These are phyloP conservation scores for Eulemur albifrons DNA, from an alignment of 2,797 vertebrate species.

Conservation along the genomic window DNA sequence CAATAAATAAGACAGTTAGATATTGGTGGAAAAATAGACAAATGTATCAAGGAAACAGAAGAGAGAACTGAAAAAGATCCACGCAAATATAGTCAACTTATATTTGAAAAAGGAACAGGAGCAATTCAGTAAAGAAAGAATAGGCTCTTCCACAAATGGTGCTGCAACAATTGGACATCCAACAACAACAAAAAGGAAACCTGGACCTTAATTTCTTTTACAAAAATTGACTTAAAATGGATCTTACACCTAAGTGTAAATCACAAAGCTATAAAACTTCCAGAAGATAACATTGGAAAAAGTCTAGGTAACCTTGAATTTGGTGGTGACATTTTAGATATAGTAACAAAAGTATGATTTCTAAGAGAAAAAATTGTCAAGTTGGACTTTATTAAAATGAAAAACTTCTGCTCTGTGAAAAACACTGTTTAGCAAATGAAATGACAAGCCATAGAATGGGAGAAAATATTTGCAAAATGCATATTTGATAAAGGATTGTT, in stretches of 20 bases:
- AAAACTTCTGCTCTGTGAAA: not conserved
- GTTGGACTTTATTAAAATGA: not conserved
- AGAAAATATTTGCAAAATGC: not conserved
- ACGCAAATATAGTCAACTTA: not conserved
- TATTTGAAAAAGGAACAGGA: not conserved
- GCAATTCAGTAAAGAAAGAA: not conserved
- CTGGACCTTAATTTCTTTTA: not conserved
- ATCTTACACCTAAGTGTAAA: not conserved
- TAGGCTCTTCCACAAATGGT: not conserved
- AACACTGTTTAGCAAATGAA: not conserved
- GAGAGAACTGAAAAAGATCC: not conserved
- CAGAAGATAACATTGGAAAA: not conserved
- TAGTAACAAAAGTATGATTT: not conserved
- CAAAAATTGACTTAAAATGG: not conserved
- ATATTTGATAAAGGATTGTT: not conserved
- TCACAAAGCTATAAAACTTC: not conserved
- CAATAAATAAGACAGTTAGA: not conserved
- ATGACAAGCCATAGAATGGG: not conserved
- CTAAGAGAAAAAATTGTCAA: not conserved
- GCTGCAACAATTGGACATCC: not conserved
- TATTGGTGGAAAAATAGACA: not conserved
- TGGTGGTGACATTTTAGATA: not conserved
- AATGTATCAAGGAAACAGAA: not conserved
- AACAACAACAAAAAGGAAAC: not conserved
- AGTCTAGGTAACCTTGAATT: not conserved